A percentile compares a stretch with the other conserved stretches of the same genome.
Conservation (phyloP, 2,113 vertebrate species). For the Mionectes macconnelli region DNA sequence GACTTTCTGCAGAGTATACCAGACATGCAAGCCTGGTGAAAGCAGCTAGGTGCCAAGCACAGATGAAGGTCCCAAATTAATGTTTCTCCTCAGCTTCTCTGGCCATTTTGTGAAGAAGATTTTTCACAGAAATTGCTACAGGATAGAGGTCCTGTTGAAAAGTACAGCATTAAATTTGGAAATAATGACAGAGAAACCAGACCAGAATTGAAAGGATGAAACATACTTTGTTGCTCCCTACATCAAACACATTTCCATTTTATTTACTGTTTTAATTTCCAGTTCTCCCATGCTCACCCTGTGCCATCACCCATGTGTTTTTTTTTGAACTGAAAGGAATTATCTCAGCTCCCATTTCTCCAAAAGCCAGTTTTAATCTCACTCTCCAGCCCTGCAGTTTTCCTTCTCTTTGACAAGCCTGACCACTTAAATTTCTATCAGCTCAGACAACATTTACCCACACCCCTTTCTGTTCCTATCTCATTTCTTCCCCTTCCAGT, state of each 20-base stretch:
- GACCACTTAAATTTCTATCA: conserved; percentile 55
- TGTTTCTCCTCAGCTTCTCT: neutral
- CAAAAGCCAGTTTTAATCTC: conserved; percentile 31
- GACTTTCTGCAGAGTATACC: neutral
- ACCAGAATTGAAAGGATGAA: conserved; percentile 11
- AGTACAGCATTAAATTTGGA: neutral
- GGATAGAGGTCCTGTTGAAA: neutral
- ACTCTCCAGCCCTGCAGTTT: conserved; percentile 3
- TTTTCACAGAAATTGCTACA: neutral
- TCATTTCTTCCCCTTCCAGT: conserved; percentile 57
- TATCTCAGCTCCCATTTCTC: conserved; percentile 6
- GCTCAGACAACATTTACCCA: conserved; percentile 16
- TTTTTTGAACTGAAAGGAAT: neutral
- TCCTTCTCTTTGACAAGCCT: conserved; percentile 53
- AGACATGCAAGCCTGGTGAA: neutral
- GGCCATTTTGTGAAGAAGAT: neutral
- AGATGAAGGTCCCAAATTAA: neutral
- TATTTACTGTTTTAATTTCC: conserved; percentile 41
- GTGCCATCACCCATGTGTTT: neutral
- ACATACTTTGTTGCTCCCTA: neutral
- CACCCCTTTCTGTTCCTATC: conserved; percentile 33
- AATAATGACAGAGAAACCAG: neutral
- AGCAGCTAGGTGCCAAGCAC: neutral
- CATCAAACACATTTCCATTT: conserved; percentile 13
- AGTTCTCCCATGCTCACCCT: neutral